Evolutionary conservation across 2,888 invertebrate species (phyloP), one percentile per base, ranked within the genome.

Genomic region (Xylophagus ater): DNA sequence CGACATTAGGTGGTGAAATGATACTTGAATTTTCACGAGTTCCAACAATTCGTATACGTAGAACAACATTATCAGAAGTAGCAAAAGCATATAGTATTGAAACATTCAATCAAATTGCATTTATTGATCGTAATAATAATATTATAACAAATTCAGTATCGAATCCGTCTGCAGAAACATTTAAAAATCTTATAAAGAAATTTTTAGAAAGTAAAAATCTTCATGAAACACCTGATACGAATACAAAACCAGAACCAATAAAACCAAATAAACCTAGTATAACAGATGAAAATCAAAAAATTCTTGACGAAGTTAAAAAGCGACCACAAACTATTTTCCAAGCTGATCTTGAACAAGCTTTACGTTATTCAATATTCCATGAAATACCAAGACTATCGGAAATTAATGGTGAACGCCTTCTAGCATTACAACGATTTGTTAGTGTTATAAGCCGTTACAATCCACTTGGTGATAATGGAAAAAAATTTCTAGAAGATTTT

Each of bases 271-370:
- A 31, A 26, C 19, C 6, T 17, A 17, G 17, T 67, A 67, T 15
- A 33, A 48, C 13, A 47, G 53, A 12, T 34, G 29, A 19, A 23
- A 40, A 38, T 5, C 23, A 33, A n/a, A 43, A 34, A 33, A 48
- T 58, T 3, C 45, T 58, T 3, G 37, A 47, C 2, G 54, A 58
- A 35, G 58, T 54, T 47, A 65, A 48, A 29, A 56, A 48, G 48
- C 48, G 34, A 8, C 57, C 57, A 36, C 57, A 83, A 58, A 60
- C 71, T 4, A 72, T 93, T 2, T 88, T 85, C 59, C 84, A 87
- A 63, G 75, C 78, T 47, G 97, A 97, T 65, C 62, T 97, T 42
- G 88, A 92, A 62, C 84, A 81, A 53, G 82, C 88, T 1, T 60
- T 97, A n/a, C 73, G 78, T 49, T 85, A 83, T 54, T 80, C 84